These are phyloP conservation scores for Agyllia agylla DNA, from an alignment of 2,888 invertebrate species.

Conservation along the genomic window DNA sequence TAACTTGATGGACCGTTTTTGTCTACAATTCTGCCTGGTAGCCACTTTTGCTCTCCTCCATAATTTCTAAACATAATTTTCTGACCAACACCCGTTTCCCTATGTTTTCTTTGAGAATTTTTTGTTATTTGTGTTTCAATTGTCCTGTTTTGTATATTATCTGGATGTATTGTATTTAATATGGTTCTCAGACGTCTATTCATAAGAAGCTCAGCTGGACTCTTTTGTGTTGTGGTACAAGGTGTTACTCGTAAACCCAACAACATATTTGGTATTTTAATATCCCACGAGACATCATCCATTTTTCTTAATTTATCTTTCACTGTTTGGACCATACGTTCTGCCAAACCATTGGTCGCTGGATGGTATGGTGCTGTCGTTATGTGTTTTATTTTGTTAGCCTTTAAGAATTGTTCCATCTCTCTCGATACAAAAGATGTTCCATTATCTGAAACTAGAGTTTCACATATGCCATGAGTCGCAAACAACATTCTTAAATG, in stretches of 20 bases:
- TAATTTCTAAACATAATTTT: conserved; percentile 1
- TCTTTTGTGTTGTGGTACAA: conserved; percentile 47
- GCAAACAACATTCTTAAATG: conserved; percentile 16
- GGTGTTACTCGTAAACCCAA: conserved; percentile 26
- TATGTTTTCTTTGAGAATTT: conserved; percentile 6
- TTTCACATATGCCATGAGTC: conserved; percentile 48
- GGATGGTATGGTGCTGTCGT: conserved; percentile 62
- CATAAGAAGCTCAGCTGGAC: conserved; percentile 54
- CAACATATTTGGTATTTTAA: conserved; percentile 36
- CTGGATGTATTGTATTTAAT: conserved; percentile 43
- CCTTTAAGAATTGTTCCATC: conserved; percentile 50
- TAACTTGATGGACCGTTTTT: conserved; percentile 17
- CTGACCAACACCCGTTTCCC: conserved; percentile 26
- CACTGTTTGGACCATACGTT: conserved; percentile 68
- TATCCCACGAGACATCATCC: conserved; percentile 49
- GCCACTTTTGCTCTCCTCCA: not conserved
- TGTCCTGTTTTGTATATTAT: conserved; percentile 16
- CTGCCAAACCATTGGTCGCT: conserved; percentile 58
- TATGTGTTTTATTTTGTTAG: conserved; percentile 56
- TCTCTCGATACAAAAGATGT: conserved; percentile 55
- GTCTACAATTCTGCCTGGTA: conserved; percentile 20
- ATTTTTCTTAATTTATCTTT: conserved; percentile 61
- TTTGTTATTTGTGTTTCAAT: conserved; percentile 38
- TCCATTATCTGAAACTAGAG: conserved; percentile 34
- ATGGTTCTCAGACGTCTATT: conserved; percentile 47